Base-by-base conservation (phyloP, 2,797 vertebrate species). In the Cacajao melanocephalus region DNA sequence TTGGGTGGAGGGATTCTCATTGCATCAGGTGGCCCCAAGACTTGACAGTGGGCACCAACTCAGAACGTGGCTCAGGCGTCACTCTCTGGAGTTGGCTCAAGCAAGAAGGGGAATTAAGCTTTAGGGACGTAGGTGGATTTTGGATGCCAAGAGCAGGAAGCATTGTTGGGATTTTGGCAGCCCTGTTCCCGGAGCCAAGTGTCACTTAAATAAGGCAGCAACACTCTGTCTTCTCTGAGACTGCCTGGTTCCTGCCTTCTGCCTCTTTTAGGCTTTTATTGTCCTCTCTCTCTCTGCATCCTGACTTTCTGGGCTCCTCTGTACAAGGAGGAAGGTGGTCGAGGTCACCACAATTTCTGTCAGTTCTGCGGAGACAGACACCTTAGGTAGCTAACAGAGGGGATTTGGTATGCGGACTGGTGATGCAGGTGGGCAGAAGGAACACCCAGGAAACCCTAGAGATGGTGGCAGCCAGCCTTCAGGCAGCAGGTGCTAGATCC, bases 321-420 rank as follows among this genome's bases (percentile, higher is more conserved):
- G 9, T 11, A 30, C 26, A 1, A 26, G 46, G 33, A 61, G 26
- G 46, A 33, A 33, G 76, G 76, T 33, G 78, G 19, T 39, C 36
- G 0, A 26, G 6, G 3, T 15, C 6, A 0, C 58, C 20, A 0
- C 12, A 8, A 19, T 6, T 48, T n/a, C 81, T 20, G 15, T 76
- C 20, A 0, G 7, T 64, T 79, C 44, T 76, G 73, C 90, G 44
- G 58, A 61, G 36, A 76, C 33, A n/a, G 55, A 46, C 55, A 19
- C 26, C 24, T 7, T 33, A 78, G 46, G 20, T 75, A 39, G 82
- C 72, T 93, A 17, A 20, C 33, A 52, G 61, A 84, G 67, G 58
- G 55, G 20, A 36, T 72, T 79, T 19, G 9, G 39, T 6, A 0
- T 57, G 30, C 24, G 50, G 48, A 67, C 57, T 81, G 20, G 10